Conservation (phyloP, 2,888 invertebrate species). For the Dolichopus griseipennis region DNA sequence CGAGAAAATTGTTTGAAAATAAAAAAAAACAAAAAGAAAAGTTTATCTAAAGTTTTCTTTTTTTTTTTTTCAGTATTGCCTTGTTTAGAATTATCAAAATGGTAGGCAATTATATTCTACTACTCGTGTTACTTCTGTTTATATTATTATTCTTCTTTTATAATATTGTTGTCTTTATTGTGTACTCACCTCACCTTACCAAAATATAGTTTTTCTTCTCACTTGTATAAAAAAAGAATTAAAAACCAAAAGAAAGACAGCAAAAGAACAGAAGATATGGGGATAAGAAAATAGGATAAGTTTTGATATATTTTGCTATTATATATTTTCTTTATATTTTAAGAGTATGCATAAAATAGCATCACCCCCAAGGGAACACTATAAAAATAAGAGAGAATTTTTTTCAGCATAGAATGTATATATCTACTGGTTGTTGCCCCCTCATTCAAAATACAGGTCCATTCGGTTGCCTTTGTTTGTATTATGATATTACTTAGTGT, state of each 20-base stretch:
- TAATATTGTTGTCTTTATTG: too few species aligned
- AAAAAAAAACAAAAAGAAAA: background rate
- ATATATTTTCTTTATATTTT: background rate
- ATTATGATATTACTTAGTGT: too few species aligned
- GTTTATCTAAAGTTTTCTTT: background rate
- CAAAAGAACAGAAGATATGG: too few species aligned
- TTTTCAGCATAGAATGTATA: too few species aligned
- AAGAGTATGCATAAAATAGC: slow-evolving; percentile 3
- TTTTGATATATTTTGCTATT: background rate
- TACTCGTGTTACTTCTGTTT: background rate
- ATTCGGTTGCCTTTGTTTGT: too few species aligned
- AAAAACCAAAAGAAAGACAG: too few species aligned
- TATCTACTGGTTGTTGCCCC: too few species aligned
- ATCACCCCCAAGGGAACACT: background rate
- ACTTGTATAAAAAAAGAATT: too few species aligned
- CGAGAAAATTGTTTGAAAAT: background rate
- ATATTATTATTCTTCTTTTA: too few species aligned
- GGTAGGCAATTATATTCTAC: background rate
- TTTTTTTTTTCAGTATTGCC: background rate
- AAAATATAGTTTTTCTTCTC: too few species aligned
- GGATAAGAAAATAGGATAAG: background rate
- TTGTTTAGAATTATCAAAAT: background rate
- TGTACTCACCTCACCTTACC: too few species aligned
- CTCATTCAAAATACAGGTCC: too few species aligned
- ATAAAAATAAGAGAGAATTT: background rate